These are phyloP conservation scores for Drosophila prolongata DNA, from an alignment of 2,888 invertebrate genomes.

Conservation along the genomic window DNA sequence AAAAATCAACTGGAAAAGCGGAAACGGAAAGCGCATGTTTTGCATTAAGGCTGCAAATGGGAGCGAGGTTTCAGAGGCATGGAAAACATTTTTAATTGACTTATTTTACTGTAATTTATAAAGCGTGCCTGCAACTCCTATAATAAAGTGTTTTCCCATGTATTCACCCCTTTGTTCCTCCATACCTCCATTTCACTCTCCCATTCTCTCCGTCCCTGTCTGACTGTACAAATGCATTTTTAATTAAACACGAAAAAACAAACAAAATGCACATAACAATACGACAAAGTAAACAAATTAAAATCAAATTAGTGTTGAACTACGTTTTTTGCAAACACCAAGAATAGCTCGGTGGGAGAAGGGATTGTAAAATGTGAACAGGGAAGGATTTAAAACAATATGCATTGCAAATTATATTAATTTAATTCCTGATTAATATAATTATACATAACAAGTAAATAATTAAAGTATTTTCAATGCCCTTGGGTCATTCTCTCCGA, in stretches of 20 bases:
- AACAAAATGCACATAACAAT: slow-evolving; percentile 66
- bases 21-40: slow-evolving; percentile 71
- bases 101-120: slow-evolving; percentile 67
- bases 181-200: background rate
- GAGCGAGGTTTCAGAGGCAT: background rate
- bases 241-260: slow-evolving; percentile 66
- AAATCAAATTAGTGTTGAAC: slow-evolving; percentile 63
- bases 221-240: slow-evolving; percentile 60
- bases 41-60: slow-evolving; percentile 28
- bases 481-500: background rate
- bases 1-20: slow-evolving; percentile 57
- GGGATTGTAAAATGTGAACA: background rate
- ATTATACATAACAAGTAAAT: background rate
- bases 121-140: slow-evolving; percentile 32
- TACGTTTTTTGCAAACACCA: slow-evolving; percentile 22
- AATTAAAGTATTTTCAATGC: background rate
- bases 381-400: slow-evolving; percentile 3
- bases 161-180: background rate
- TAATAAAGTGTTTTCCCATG: slow-evolving; percentile 57
- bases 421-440: background rate
- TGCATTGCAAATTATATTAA: slow-evolving; percentile 11
- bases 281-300: slow-evolving; percentile 66
- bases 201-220: background rate
- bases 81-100: slow-evolving; percentile 62
- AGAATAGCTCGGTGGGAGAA: background rate